Evolutionary conservation across 2,888 invertebrate genomes (phyloP).

Genomic region (Exephanes ischioxanthus): DNA sequence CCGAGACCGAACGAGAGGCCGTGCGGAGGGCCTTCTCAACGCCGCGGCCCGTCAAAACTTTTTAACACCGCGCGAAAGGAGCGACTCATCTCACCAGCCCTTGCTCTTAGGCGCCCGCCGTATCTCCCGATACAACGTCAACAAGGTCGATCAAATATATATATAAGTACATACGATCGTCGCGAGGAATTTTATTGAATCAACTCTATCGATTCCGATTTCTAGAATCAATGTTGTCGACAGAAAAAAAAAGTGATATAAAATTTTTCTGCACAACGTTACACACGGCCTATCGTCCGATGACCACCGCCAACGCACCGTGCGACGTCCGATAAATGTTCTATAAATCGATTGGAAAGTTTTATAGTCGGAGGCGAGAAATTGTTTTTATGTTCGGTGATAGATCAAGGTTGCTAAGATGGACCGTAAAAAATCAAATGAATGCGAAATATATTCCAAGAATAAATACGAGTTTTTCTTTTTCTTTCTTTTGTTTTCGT

Average conservation of each 20-base stretch:
- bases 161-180: background rate
- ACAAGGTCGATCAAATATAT: constrained; percentile 31
- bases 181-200: background rate
- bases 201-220: constrained; percentile 71
- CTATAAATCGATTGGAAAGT: background rate
- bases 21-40: constrained; percentile 28
- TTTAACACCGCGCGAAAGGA: constrained; percentile 63
- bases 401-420: background rate
- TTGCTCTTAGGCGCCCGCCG: constrained; percentile 41
- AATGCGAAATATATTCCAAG: background rate
- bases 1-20: constrained; percentile 52
- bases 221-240: constrained; percentile 28
- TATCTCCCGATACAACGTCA: constrained; percentile 25
- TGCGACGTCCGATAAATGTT: constrained; percentile 1
- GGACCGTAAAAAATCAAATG: background rate
- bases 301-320: constrained; percentile 11
- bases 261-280: background rate
- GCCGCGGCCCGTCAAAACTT: constrained; percentile 63
- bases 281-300: constrained; percentile 49
- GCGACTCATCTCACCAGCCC: constrained; percentile 58
- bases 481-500: background rate
- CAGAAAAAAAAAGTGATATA: constrained; percentile 27
- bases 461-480: background rate
- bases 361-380: background rate
- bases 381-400: background rate